Evolutionary conservation across 2,113 vertebrate species (phyloP).

Genomic region (Cavia porcellus): DNA sequence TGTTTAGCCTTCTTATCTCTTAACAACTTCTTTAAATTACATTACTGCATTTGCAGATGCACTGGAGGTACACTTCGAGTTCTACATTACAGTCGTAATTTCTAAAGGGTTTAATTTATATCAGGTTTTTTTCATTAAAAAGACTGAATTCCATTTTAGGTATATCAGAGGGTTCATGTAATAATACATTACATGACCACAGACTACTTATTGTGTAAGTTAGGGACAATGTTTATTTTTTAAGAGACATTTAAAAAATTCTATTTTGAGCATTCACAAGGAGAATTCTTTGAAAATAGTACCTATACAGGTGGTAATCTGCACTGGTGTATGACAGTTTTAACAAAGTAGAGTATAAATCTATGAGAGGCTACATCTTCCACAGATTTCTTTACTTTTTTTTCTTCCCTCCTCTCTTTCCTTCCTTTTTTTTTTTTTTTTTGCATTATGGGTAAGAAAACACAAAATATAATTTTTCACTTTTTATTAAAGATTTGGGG

Average conservation of each 20-base stretch:
- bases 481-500: not conserved
- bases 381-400: not conserved
- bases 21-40: not conserved
- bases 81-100: constrained; percentile 7
- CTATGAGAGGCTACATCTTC: not conserved
- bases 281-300: constrained; percentile 54
- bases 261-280: not conserved
- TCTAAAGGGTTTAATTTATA: constrained; percentile 7
- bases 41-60: constrained; percentile 39
- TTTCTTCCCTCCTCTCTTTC: not conserved
- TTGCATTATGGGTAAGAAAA: not conserved
- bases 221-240: constrained; percentile 1
- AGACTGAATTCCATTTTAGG: constrained; percentile 55
- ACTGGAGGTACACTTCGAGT: constrained; percentile 13
- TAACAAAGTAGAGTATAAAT: not conserved
- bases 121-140: not conserved
- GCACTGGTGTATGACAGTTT: not conserved
- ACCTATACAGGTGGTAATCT: not conserved
- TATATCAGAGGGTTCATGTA: not conserved
- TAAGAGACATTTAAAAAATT: not conserved
- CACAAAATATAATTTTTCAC: not conserved
- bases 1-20: constrained; percentile 28
- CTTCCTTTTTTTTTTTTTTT: not conserved
- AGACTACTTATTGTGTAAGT: not conserved
- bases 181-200: not conserved